Conservation (phyloP, 1,140 invertebrate species). For the Drosophila melanogaster region DNA sequence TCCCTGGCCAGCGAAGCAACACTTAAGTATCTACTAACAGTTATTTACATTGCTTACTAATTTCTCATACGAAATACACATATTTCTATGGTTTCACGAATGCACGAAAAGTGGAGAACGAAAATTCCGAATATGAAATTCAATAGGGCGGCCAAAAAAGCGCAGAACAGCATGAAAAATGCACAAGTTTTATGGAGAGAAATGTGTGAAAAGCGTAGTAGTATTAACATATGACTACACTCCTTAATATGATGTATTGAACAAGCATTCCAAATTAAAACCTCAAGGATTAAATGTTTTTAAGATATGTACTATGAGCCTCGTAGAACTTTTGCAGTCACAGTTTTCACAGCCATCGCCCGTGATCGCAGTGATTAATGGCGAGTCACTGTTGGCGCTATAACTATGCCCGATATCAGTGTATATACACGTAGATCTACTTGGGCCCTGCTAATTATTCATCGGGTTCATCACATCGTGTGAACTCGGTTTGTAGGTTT, state of each 20-base stretch:
- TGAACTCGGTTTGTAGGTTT: slow-evolving; percentile 83
- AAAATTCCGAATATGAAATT: slow-evolving; percentile 70
- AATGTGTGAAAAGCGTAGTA: slow-evolving; percentile 5
- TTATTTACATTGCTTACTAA: slow-evolving; percentile 80
- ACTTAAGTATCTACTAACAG: slow-evolving; percentile 76
- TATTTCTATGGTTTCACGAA: slow-evolving; percentile 66
- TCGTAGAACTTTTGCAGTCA: slow-evolving; percentile 2
- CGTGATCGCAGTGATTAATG: slow-evolving; percentile 33
- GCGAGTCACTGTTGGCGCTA: slow-evolving; percentile 39
- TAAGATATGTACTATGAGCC: neutral
- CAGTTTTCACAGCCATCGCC: neutral
- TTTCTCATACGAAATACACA: slow-evolving; percentile 53
- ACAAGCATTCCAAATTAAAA: neutral
- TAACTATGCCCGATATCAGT: slow-evolving; percentile 33
- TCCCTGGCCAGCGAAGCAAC: neutral
- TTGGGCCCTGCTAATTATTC: slow-evolving; percentile 66
- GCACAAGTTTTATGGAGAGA: slow-evolving; percentile 6
- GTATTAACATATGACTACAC: neutral
- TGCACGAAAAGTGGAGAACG: slow-evolving; percentile 5
- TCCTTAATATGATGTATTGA: no score
- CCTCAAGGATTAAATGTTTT: neutral
- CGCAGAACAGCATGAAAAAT: slow-evolving; percentile 26
- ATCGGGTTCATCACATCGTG: slow-evolving; percentile 64
- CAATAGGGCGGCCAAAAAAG: slow-evolving; percentile 68
- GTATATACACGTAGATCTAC: slow-evolving; percentile 39